Evolutionary conservation across 2,113 vertebrate genomes (phyloP).

Genomic region (Mus musculus): DNA sequence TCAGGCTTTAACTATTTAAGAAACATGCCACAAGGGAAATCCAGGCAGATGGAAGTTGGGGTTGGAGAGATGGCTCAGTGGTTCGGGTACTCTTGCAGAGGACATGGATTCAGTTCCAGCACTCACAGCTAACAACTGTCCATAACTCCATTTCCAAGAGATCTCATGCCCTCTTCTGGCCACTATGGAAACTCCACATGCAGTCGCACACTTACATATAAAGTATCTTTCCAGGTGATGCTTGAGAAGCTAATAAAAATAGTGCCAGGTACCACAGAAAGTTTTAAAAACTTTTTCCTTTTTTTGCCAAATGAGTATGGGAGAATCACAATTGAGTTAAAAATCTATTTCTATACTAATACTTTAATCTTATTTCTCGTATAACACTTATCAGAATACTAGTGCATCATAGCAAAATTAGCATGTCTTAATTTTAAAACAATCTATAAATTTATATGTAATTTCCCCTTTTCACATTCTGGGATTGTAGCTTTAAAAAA

Average conservation of each 20-base stretch:
- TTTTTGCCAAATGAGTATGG: not conserved
- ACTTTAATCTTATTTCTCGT: not conserved
- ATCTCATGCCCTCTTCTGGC: not conserved
- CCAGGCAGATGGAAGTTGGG: conserved; percentile 15
- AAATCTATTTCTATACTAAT: not conserved
- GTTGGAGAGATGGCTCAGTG: not conserved
- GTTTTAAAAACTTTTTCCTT: not conserved
- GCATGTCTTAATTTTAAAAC: conserved; percentile 28
- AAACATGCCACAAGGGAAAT: conserved; percentile 55
- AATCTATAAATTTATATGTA: not conserved
- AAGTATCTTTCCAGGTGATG: not conserved
- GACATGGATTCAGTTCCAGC: not conserved
- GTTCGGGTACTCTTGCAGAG: not conserved
- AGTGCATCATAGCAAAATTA: conserved; percentile 38
- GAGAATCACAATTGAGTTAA: conserved; percentile 38
- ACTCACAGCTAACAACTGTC: not conserved
- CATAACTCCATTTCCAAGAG: not conserved
- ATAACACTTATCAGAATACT: conserved; percentile 10
- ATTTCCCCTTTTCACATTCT: conserved; percentile 31
- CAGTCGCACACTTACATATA: not conserved
- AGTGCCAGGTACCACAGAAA: not conserved
- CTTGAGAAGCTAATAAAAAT: not conserved
- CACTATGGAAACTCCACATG: not conserved
- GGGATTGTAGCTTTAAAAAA: not conserved
- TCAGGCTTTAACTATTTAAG: conserved; percentile 60